Base-by-base conservation (phyloP, 2,797 vertebrate species). In the Bradypus variegatus region DNA sequence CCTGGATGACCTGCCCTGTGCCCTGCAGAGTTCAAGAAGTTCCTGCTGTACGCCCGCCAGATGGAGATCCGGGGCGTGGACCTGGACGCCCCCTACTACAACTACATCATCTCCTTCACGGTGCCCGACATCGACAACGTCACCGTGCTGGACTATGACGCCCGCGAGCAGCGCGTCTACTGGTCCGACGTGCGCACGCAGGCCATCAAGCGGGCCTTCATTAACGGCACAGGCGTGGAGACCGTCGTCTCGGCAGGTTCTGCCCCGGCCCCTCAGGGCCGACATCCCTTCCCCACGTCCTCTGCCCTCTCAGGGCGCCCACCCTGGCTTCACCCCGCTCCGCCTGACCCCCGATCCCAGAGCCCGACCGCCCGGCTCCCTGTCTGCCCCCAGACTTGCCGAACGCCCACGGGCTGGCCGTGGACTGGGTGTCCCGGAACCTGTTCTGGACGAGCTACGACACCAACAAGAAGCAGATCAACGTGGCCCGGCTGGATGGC, bases 391-490 rank as follows among this genome's bases (percentile, higher is more conserved):
- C 96, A 99, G 99, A 99, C 95, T 97, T 99, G 91, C 98, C 99
- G 83, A 99, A 99, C 0, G 99, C 98, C 85, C 98, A 99, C 0
- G 99, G 99, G 11, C 97, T 99, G 81, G 98, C 99, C 9, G 98
- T 99, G 90, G 99, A 99, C 79, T 99, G 99, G 99, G 97, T 99
- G 62, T 99, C 99, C 93, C 98, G 99, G 95, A 99, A 99, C 96
- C 98, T 99, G 38, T 99, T 99, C 97, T 99, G 99, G 99, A 99
- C 99, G 53, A 99, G 99, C 97, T 99, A 99, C 0, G 99, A 99
- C 0, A 97, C 98, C 94, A 99, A 98, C 96, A 99, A 99, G 97
- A 99, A 99, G 96, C 99, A 99, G 97, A 99, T 99, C 95, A 99
- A 99, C 0, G 99, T 99, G 94, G 99, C 99, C 67, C 97, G 99